phyloP scores from a whole-genome alignment of 1,140 invertebrate genomes.

The Diprion similis region DNA sequence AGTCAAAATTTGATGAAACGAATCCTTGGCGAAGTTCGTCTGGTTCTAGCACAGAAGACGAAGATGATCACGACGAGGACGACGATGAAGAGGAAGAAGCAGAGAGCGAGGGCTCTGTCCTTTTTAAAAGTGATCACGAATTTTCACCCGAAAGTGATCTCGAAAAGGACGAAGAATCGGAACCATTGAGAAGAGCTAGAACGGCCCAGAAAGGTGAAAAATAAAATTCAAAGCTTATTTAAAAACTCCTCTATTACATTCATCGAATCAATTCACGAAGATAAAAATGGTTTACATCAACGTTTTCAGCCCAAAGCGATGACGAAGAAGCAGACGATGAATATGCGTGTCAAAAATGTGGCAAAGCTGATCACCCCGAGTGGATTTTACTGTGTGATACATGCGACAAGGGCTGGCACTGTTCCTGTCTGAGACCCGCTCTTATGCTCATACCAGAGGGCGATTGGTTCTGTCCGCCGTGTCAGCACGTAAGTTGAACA shows the following conservation, averaged over 20 bases:
- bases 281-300: slow-evolving; percentile 8
- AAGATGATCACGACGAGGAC: slow-evolving; percentile 69
- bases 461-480: slow-evolving; percentile 96
- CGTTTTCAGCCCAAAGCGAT: slow-evolving; percentile 64
- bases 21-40: slow-evolving; percentile 75
- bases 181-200: slow-evolving; percentile 71
- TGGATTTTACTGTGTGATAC: slow-evolving; percentile 95
- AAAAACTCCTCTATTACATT: slow-evolving; percentile 6
- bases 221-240: slow-evolving; percentile 4
- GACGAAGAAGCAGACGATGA: slow-evolving; percentile 68
- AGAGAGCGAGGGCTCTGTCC: slow-evolving; percentile 68
- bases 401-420: slow-evolving; percentile 95
- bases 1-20: slow-evolving; percentile 65
- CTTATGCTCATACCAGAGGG: slow-evolving; percentile 94
- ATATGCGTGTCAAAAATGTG: slow-evolving; percentile 84
- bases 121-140: slow-evolving; percentile 88
- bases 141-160: slow-evolving; percentile 84
- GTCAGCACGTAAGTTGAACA: slow-evolving; percentile 76
- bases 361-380: slow-evolving; percentile 90
- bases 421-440: slow-evolving; percentile 88
- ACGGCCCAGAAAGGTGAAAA: slow-evolving; percentile 67
- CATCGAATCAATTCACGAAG: neutral
- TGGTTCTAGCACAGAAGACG: slow-evolving; percentile 68
- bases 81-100: slow-evolving; percentile 71
- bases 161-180: slow-evolving; percentile 64